A percentile compares a stretch with the other conserved stretches of the same genome.
Conservation (phyloP, 2,797 vertebrate genomes). For the Balearica regulorum region DNA sequence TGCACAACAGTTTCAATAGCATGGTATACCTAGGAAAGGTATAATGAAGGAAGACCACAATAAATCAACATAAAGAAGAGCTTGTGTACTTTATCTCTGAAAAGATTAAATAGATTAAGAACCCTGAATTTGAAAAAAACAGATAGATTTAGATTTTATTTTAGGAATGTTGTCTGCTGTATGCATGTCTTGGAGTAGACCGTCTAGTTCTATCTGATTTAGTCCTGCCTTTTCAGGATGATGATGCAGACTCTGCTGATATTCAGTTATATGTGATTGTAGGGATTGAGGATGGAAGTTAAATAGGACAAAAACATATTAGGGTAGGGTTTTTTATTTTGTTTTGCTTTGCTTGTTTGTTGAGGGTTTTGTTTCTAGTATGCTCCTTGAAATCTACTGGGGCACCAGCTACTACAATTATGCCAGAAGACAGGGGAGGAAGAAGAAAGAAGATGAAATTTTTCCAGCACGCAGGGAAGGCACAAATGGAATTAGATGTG, state of each 20-base stretch:
- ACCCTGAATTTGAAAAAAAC: not conserved
- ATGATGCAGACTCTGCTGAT: not conserved
- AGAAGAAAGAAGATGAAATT: slow-evolving; percentile 8
- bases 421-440: not conserved
- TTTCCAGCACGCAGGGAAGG: not conserved
- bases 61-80: not conserved
- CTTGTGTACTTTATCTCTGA: not conserved
- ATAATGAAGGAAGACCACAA: not conserved
- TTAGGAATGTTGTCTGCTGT: not conserved
- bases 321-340: not conserved
- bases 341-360: not conserved
- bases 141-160: not conserved
- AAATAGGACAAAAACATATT: not conserved
- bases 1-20: not conserved
- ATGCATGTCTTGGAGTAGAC: not conserved
- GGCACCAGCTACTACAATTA: slow-evolving; percentile 10
- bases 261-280: not conserved
- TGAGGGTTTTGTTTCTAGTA: not conserved
- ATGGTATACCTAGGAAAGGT: not conserved
- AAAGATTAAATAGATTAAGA: not conserved
- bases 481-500: slow-evolving; percentile 49
- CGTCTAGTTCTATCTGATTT: not conserved
- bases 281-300: not conserved
- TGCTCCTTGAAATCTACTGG: not conserved
- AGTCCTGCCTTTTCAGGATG: not conserved